These are phyloP conservation scores for Dastarcus helophoroides DNA, from an alignment of 2,888 invertebrate genomes.

Conservation along the genomic window DNA sequence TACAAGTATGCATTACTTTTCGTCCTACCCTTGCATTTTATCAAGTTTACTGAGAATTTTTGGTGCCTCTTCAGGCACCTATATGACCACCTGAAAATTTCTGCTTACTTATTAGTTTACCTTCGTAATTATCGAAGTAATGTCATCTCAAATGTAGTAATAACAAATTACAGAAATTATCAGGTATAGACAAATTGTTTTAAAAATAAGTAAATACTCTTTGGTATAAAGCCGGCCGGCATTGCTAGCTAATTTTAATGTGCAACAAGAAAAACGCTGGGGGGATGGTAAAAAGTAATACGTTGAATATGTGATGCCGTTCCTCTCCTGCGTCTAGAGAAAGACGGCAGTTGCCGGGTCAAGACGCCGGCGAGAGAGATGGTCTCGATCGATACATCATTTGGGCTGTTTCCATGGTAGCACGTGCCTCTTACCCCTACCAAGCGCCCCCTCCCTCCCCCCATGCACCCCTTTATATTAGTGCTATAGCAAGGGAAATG, in stretches of 20 bases:
- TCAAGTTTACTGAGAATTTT: too few relatives aligned
- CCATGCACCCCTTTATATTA: constrained; percentile 31
- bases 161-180: too few relatives aligned
- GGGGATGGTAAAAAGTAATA: constrained; percentile 38
- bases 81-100: too few relatives aligned
- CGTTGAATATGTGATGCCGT: constrained; percentile 40
- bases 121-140: too few relatives aligned
- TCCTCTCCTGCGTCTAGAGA: constrained; percentile 28
- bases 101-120: too few relatives aligned
- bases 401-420: constrained; percentile 43
- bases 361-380: constrained; percentile 30
- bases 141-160: too few relatives aligned
- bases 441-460: constrained; percentile 26
- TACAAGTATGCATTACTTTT: too few relatives aligned
- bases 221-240: constrained; percentile 17
- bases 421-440: constrained; percentile 35
- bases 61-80: too few relatives aligned
- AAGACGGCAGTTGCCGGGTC: constrained; percentile 22
- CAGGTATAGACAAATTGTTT: too few relatives aligned
- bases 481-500: constrained; percentile 34
- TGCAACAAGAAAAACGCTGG: constrained; percentile 25
- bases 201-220: too few relatives aligned
- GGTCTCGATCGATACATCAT: constrained; percentile 41
- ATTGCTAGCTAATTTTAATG: constrained; percentile 16
- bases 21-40: too few relatives aligned